Percentiles rank a stretch among this genome's conserved stretches.
Conservation (phyloP, 2,797 vertebrate species). For the Peromyscus nudipes region DNA sequence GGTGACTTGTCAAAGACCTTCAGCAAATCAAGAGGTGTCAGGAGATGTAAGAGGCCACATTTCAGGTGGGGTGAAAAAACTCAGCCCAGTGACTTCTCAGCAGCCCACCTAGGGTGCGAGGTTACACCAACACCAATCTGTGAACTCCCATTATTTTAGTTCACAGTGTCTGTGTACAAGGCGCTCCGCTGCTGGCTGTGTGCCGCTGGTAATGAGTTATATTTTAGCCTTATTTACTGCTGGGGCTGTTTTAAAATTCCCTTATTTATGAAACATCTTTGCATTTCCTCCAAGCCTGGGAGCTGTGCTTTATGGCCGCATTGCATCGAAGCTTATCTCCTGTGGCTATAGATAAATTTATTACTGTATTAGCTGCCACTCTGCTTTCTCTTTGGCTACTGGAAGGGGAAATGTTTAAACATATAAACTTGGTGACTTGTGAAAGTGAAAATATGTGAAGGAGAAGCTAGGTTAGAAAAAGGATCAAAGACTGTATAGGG, state of each 20-base stretch:
- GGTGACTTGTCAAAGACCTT: slow-evolving; percentile 71
- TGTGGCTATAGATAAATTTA: slow-evolving; percentile 80
- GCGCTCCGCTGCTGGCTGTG: slow-evolving; percentile 49
- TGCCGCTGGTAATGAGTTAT: slow-evolving; percentile 41
- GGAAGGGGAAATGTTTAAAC: slow-evolving; percentile 79
- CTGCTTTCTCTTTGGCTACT: slow-evolving; percentile 79
- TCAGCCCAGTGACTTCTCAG: neutral
- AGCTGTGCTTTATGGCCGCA: slow-evolving; percentile 67
- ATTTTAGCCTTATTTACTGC: slow-evolving; percentile 75
- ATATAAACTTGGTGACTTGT: slow-evolving; percentile 79
- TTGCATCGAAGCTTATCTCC: slow-evolving; percentile 81
- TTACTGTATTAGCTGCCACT: slow-evolving; percentile 71
- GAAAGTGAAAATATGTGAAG: slow-evolving; percentile 76
- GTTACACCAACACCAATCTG: neutral
- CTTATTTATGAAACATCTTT: slow-evolving; percentile 75
- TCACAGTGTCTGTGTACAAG: slow-evolving; percentile 45
- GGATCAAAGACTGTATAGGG: slow-evolving; percentile 14
- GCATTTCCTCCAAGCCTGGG: slow-evolving; percentile 52
- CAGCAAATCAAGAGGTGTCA: slow-evolving; percentile 68
- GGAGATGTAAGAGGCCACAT: slow-evolving; percentile 48
- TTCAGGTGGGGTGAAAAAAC: slow-evolving; percentile 49
- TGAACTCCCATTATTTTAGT: slow-evolving; percentile 61
- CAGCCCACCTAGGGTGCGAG: slow-evolving; percentile 46
- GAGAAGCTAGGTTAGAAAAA: slow-evolving; percentile 65
- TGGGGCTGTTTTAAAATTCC: slow-evolving; percentile 68